Conservation (phyloP, 2,113 vertebrate species). For the Mus musculus region GRCm39 chr19:26029001-26029500, state of each 20-base stretch:
- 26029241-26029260: conserved; percentile 83
- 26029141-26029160: conserved; percentile 52
- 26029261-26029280: conserved; percentile 83
- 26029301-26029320: conserved; percentile 84
- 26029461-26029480: conserved; percentile 86
- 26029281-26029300: conserved; percentile 84
- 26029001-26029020: conserved; percentile 1
- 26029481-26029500: conserved; percentile 87
- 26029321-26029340: conserved; percentile 85
- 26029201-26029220: conserved; percentile 88
- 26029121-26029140: conserved; percentile 76
- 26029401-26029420: conserved; percentile 80
- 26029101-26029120: conserved; percentile 84
- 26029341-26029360: conserved; percentile 80
- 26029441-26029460: conserved; percentile 79
- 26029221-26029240: conserved; percentile 82
- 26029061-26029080: conserved; percentile 83
- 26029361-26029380: conserved; percentile 81
- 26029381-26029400: conserved; percentile 85
- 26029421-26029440: conserved; percentile 76
- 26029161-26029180: not conserved
- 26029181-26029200: conserved; percentile 73
- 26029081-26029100: conserved; percentile 85
- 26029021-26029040: conserved; percentile 64
- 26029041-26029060: conserved; percentile 79